These are phyloP conservation scores for Marmota monax DNA, from an alignment of 2,113 vertebrate genomes.

Conservation along the genomic window DNA sequence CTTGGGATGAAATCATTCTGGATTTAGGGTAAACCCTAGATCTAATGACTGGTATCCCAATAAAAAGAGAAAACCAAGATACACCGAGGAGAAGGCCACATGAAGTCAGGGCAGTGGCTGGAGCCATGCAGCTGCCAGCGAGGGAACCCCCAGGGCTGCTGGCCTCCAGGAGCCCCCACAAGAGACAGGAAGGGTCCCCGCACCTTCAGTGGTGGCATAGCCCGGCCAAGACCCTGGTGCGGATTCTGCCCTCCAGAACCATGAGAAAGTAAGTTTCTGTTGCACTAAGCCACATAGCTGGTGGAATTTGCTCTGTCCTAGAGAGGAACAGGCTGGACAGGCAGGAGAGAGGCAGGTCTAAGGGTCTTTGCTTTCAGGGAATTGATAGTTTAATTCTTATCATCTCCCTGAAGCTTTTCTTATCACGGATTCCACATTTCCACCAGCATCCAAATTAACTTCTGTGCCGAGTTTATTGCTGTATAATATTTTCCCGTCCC, in stretches of 20 bases:
- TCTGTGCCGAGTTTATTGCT: background rate
- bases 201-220: no score
- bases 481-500: background rate
- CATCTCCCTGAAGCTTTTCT: background rate
- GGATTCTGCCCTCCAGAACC: background rate
- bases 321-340: fast-evolving
- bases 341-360: background rate
- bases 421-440: background rate
- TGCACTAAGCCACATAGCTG: background rate
- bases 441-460: background rate
- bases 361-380: background rate
- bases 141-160: fast-evolving
- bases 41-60: background rate
- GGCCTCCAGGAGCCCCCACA: background rate
- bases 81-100: background rate
- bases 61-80: background rate
- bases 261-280: background rate
- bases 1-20: background rate
- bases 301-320: background rate
- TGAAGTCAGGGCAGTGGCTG: background rate
- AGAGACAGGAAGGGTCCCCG: no score
- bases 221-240: background rate
- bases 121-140: background rate
- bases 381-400: background rate
- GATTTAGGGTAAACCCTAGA: background rate